These are phyloP conservation scores for Flabesymbios commensalis DNA, from an alignment of 2,888 invertebrate species.

Conservation along the genomic window DNA sequence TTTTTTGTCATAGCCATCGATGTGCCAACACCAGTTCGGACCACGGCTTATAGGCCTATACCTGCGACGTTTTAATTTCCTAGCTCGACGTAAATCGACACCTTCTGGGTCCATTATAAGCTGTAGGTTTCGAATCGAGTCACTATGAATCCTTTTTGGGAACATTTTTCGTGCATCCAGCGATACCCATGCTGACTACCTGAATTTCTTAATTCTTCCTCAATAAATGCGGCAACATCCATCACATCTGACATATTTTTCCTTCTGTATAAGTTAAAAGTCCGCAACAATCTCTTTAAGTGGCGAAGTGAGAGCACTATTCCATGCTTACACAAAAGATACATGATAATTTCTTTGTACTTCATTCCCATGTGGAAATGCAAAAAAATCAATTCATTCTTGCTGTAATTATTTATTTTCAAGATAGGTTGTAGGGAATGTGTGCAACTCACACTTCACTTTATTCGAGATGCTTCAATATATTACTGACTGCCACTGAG, in stretches of 20 bases:
- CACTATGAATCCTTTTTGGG: not conserved
- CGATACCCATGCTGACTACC: not conserved
- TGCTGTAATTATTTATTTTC: no score
- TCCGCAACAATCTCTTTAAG: not conserved
- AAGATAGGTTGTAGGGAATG: no score
- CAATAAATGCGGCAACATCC: not conserved
- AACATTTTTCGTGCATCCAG: not conserved
- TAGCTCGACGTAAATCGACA: not conserved
- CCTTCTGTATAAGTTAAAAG: not conserved
- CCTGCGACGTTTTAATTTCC: slow-evolving; percentile 20
- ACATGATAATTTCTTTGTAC: no score
- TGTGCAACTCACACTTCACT: no score
- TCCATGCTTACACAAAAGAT: no score
- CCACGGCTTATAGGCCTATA: slow-evolving; percentile 27
- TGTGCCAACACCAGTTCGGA: slow-evolving; percentile 34
- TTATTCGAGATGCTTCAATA: no score
- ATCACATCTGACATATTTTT: not conserved
- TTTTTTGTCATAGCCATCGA: slow-evolving; percentile 36
- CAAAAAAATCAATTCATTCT: no score
- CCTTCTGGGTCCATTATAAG: not conserved
- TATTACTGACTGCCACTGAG: no score
- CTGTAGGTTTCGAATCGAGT: not conserved
- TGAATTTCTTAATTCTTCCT: not conserved
- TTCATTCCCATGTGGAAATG: no score
- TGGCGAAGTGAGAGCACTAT: not conserved